phyloP scores from a whole-genome alignment of 2,113 vertebrate genomes.

The Monopterus albus region DNA sequence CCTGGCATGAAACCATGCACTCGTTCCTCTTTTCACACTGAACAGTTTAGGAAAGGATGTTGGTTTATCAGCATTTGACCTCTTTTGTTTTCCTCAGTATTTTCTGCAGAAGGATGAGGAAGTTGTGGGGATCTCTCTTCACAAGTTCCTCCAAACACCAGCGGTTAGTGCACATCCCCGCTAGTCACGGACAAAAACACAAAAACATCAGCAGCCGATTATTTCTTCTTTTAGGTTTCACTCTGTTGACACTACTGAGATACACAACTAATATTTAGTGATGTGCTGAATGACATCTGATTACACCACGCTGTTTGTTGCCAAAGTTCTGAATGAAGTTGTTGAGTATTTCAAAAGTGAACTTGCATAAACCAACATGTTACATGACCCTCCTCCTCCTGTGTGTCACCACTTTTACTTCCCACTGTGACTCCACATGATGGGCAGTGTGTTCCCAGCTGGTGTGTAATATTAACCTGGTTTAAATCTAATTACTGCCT shows the following conservation, averaged over 20 bases:
- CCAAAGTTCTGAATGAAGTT: neutral
- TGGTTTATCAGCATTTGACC: conserved; percentile 72
- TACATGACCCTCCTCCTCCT: neutral
- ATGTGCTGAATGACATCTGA: neutral
- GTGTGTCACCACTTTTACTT: conserved; percentile 63
- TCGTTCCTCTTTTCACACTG: neutral
- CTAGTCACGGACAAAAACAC: conserved; percentile 69
- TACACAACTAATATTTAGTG: neutral
- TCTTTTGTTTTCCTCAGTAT: conserved; percentile 89
- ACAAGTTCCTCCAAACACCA: conserved; percentile 97
- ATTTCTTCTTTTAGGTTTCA: conserved; percentile 60
- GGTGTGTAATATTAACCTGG: too few relatives aligned
- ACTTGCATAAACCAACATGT: too few relatives aligned
- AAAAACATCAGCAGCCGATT: neutral
- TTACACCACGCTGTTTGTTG: neutral
- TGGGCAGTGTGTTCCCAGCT: neutral
- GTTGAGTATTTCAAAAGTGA: neutral
- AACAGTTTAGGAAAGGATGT: neutral
- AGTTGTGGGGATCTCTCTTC: conserved; percentile 89
- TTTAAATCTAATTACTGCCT: rapidly evolving
- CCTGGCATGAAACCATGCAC: neutral
- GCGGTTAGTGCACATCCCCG: conserved; percentile 92
- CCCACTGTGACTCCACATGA: conserved; percentile 23
- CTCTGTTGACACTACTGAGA: neutral
- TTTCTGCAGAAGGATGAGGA: conserved; percentile 92